phyloP scores from a whole-genome alignment of 2,797 vertebrate species.

The Glossophaga mutica region DNA sequence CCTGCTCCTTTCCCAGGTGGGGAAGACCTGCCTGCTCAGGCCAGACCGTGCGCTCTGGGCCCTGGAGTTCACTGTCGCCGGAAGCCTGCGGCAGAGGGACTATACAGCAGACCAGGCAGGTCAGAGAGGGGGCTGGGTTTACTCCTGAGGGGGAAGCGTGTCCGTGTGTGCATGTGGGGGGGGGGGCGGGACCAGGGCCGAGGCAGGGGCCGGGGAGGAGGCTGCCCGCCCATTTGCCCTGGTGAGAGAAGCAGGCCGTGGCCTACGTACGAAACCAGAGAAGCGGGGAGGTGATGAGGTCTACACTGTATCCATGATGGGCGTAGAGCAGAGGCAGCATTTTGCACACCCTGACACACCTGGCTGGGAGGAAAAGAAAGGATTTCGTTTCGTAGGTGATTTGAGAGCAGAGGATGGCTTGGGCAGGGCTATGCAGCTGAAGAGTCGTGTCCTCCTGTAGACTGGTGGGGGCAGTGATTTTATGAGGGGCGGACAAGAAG shows the following conservation, averaged over 20 bases:
- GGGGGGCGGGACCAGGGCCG: fast-evolving
- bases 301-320: fast-evolving
- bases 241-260: background rate
- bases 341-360: background rate
- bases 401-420: background rate
- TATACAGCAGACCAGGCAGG: fast-evolving
- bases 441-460: background rate
- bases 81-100: background rate
- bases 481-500: background rate
- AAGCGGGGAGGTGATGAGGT: background rate
- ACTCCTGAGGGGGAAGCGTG: fast-evolving
- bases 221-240: background rate
- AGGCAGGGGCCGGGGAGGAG: background rate
- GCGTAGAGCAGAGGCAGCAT: no score
- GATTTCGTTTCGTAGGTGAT: no score
- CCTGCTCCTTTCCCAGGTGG: background rate
- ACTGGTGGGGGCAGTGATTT: background rate
- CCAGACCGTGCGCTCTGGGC: fast-evolving
- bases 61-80: background rate
- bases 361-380: background rate
- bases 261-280: no score
- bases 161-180: fast-evolving
- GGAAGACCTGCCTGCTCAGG: no score
- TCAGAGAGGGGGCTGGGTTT: background rate
- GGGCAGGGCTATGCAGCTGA: background rate